Evolutionary conservation across 2,113 vertebrate genomes (phyloP).

Genomic region (Balaeniceps rex): DNA sequence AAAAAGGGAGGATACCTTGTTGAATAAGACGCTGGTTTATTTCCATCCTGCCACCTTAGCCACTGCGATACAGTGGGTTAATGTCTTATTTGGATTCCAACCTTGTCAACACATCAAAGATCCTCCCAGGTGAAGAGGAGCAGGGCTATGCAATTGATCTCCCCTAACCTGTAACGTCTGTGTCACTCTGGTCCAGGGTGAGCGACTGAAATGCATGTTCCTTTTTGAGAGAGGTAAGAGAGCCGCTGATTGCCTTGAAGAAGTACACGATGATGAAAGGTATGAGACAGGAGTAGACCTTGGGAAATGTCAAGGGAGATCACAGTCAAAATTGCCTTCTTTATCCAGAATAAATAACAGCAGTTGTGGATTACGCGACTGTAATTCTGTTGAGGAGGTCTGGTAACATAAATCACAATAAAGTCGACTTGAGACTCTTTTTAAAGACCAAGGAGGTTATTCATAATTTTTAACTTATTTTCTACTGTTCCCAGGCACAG

Average conservation of each 20-base stretch:
- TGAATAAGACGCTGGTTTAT: background rate
- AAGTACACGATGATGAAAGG: constrained; percentile 36
- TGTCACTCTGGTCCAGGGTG: constrained; percentile 24
- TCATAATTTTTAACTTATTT: background rate
- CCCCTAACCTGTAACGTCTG: background rate
- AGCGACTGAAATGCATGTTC: background rate
- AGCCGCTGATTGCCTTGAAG: constrained; percentile 33
- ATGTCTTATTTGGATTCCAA: constrained; percentile 16
- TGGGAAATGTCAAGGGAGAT: constrained; percentile 58
- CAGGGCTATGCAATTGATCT: constrained; percentile 42
- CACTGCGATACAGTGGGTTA: background rate
- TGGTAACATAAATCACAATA: background rate
- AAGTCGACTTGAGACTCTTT: background rate
- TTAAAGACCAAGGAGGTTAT: background rate
- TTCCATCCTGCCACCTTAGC: background rate
- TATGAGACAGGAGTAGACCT: constrained; percentile 17
- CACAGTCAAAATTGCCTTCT: constrained; percentile 30
- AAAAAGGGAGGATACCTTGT: background rate
- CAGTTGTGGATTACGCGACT: background rate
- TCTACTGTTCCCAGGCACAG: background rate
- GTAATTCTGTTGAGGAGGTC: background rate
- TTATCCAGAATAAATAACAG: constrained; percentile 50
- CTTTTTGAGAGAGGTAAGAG: constrained; percentile 30
- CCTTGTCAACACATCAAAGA: background rate
- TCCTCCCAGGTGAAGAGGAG: constrained; percentile 16